phyloP scores from a whole-genome alignment of 2,888 invertebrate genomes.

The Monoplex corrugatus region DNA sequence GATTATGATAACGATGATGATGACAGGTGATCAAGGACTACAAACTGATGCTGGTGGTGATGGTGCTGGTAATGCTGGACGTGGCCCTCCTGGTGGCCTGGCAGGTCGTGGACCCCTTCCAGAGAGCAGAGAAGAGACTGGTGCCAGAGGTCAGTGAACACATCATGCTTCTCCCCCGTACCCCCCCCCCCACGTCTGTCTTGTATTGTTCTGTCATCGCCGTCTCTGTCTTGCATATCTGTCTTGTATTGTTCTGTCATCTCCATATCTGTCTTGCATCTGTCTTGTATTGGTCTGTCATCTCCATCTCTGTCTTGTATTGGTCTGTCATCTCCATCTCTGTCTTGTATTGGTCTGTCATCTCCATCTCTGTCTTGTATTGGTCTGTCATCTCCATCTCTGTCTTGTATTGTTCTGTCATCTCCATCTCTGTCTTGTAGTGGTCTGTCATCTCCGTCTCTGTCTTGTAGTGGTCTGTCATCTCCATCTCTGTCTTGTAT shows the following conservation, averaged over 20 bases:
- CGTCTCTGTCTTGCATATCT: neutral
- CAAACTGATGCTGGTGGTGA: slow-evolving; percentile 98
- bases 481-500: too few species aligned
- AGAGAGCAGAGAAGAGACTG: slow-evolving; percentile 92
- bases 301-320: neutral
- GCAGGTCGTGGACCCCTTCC: slow-evolving; percentile 94
- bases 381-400: too few species aligned
- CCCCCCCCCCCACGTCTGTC: neutral
- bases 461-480: too few species aligned
- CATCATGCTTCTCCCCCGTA: too few species aligned
- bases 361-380: too few species aligned
- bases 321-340: neutral
- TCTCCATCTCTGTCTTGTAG: too few species aligned
- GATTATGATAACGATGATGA: slow-evolving; percentile 29
- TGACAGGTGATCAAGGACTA: slow-evolving; percentile 96
- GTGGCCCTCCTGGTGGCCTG: slow-evolving; percentile 97
- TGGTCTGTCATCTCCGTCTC: too few species aligned
- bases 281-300: neutral
- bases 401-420: too few species aligned
- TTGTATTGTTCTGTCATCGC: neutral
- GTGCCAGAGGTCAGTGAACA: slow-evolving; percentile 93
- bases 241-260: neutral
- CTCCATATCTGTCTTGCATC: neutral
- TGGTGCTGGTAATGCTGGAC: slow-evolving; percentile 93
- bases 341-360: neutral